Evolutionary conservation across 2,888 invertebrate species (phyloP).

Genomic region (Glyphotaelius pellucidus): DNA sequence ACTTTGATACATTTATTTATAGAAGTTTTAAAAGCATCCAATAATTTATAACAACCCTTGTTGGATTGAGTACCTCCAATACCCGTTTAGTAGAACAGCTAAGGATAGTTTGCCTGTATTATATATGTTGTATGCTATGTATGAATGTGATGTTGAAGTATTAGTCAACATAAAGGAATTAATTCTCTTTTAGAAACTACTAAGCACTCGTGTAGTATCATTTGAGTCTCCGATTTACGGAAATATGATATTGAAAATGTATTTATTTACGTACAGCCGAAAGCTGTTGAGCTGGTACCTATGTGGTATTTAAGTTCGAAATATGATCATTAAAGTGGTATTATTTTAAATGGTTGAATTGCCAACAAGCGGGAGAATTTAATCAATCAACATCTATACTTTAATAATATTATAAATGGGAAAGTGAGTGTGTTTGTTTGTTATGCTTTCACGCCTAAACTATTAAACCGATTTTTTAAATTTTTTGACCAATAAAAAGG

Average conservation of each 20-base stretch:
- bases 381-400: not conserved
- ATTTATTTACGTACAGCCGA: not conserved
- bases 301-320: not conserved
- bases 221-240: not conserved
- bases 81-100: not conserved
- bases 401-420: no score
- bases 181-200: not conserved
- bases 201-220: not conserved
- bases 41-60: not conserved
- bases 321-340: not conserved
- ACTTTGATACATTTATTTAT: not conserved
- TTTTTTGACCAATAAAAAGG: no score
- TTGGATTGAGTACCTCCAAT: not conserved
- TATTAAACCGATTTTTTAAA: no score
- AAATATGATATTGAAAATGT: slow-evolving; percentile 2
- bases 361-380: not conserved
- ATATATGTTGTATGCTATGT: not conserved
- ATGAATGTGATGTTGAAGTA: not conserved
- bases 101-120: not conserved
- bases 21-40: not conserved
- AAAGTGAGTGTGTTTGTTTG: no score
- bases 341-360: not conserved
- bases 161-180: not conserved
- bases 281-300: not conserved
- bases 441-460: no score